Conservation (phyloP, 2,888 invertebrate genomes). For the Caenorhabditis angaria region DNA sequence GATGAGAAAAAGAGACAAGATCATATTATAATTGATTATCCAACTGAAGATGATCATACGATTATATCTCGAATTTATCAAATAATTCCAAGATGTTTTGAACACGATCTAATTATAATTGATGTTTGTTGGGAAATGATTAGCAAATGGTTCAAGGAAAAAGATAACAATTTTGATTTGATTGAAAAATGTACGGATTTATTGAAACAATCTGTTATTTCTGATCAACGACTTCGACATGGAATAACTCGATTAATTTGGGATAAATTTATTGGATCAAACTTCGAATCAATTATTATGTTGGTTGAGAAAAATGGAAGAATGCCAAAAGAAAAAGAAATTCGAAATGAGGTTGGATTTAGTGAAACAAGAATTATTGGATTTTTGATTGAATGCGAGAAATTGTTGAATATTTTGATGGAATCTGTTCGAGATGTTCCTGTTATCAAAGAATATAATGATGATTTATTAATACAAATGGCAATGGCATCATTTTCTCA, state of each 20-base stretch:
- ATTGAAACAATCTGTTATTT: constrained; percentile 12
- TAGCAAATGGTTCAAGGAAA: constrained; percentile 49
- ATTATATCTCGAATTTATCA: constrained; percentile 20
- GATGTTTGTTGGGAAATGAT: constrained; percentile 61
- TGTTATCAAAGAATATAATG: constrained; percentile 16
- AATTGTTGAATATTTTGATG: constrained; percentile 37
- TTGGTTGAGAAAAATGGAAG: constrained; percentile 51
- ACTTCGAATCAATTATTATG: constrained; percentile 45
- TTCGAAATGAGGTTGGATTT: constrained; percentile 53
- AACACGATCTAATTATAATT: constrained; percentile 36
- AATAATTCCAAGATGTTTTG: constrained; percentile 36
- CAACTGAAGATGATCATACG: constrained; percentile 14
- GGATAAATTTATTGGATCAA: constrained; percentile 63
- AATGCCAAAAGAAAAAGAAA: constrained; percentile 54
- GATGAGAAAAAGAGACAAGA: constrained; percentile 23
- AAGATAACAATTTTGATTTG: constrained; percentile 23
- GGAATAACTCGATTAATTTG: constrained; percentile 65
- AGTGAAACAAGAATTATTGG: constrained; percentile 54
- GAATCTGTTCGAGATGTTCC: constrained; percentile 35
- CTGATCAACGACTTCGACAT: constrained; percentile 53
- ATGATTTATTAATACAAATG: constrained; percentile 42
- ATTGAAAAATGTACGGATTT: constrained; percentile 19
- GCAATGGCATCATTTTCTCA: constrained; percentile 26
- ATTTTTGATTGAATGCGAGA: constrained; percentile 30
- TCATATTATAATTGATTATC: constrained; percentile 31